Evolutionary conservation across 2,888 invertebrate genomes (phyloP).

Genomic region (Agrochola circellaris): DNA sequence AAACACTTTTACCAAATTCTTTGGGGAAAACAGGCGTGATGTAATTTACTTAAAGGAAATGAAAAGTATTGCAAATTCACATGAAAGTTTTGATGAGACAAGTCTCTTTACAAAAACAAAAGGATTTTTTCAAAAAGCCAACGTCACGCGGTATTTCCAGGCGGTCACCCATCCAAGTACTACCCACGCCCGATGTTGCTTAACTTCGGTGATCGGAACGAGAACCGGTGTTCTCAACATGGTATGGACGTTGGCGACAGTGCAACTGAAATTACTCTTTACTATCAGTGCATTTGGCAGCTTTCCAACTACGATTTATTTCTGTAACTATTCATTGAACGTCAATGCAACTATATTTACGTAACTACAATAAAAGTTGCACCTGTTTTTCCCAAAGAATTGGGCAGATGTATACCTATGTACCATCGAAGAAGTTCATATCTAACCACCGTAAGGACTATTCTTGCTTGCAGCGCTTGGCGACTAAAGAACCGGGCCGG

Average conservation of each 20-base stretch:
- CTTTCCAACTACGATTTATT: conserved; percentile 4
- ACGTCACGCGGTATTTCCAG: conserved; percentile 81
- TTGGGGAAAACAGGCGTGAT: background rate
- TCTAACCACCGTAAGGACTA: too few relatives aligned
- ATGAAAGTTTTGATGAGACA: background rate
- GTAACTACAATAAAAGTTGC: background rate
- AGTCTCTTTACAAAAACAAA: background rate
- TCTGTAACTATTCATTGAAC: conserved; percentile 1
- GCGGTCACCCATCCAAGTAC: conserved; percentile 87
- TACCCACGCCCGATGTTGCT: conserved; percentile 88
- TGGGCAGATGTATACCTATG: background rate
- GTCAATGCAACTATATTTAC: background rate
- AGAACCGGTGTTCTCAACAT: conserved; percentile 87
- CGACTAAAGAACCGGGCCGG: too few relatives aligned
- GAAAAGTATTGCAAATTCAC: background rate
- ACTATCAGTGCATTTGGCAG: background rate
- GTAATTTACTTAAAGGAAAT: too few relatives aligned
- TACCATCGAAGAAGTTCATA: too few relatives aligned
- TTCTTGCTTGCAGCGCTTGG: too few relatives aligned
- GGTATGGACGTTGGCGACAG: conserved; percentile 80
- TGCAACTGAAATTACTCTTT: conserved; percentile 15
- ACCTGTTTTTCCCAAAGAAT: background rate
- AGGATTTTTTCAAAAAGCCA: conserved; percentile 64
- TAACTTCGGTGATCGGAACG: conserved; percentile 89
- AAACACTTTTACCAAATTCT: background rate